Evolutionary conservation across 2,888 invertebrate species (phyloP).

Genomic region (Agrenia bidenticulata): DNA sequence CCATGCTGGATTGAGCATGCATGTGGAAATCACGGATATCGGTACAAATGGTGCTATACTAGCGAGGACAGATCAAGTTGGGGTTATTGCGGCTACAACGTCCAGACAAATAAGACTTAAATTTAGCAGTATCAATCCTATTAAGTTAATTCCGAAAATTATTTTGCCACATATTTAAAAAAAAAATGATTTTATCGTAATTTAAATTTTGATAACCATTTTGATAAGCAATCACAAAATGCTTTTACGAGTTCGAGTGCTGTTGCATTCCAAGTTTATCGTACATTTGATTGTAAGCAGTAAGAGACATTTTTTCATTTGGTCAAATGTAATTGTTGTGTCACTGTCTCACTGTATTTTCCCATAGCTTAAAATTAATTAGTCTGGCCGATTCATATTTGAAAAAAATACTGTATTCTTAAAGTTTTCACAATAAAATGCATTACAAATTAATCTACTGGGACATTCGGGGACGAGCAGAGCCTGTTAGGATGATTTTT

Average conservation of each 20-base stretch:
- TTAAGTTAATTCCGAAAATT: no score
- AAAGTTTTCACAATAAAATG: background rate
- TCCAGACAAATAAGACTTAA: constrained; percentile 2
- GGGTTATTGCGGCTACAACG: constrained; percentile 40
- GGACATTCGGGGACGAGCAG: constrained; percentile 26
- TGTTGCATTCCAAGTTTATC: no score
- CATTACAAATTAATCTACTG: constrained; percentile 27
- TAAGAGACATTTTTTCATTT: background rate
- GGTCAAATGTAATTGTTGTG: no score
- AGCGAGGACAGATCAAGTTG: constrained; percentile 28
- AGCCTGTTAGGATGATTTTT: constrained; percentile 33
- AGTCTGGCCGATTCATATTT: no score
- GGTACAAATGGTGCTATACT: constrained; percentile 41
- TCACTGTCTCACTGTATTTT: background rate
- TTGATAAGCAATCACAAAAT: background rate
- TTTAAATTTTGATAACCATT: background rate
- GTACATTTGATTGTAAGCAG: background rate
- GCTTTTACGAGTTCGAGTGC: no score
- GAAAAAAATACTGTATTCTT: no score
- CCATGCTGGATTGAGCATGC: constrained; percentile 32
- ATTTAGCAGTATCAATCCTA: no score
- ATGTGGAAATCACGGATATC: constrained; percentile 39
- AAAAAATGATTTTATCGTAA: no score
- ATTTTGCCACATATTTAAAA: no score
- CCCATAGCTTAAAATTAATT: background rate